Evolutionary conservation across 2,797 vertebrate species (phyloP).

Genomic region (Sternarchorhynchus goeldii): DNA sequence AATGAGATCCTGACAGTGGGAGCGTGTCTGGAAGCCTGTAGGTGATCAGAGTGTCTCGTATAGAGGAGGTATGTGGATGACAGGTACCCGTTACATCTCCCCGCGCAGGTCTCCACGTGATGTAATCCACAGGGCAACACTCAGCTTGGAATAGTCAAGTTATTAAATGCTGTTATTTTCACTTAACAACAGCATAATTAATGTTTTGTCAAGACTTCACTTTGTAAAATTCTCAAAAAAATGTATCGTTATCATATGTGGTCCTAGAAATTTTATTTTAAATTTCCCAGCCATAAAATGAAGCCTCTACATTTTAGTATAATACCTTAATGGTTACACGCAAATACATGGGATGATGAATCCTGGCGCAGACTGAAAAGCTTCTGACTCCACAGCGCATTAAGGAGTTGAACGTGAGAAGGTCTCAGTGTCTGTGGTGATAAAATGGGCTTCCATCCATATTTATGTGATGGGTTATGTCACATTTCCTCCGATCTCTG

Average conservation of each 20-base stretch:
- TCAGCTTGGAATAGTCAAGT: background rate
- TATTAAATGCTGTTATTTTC: slow-evolving; percentile 7
- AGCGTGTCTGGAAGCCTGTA: slow-evolving; percentile 16
- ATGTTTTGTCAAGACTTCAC: background rate
- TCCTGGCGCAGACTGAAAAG: background rate
- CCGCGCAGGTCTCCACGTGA: background rate
- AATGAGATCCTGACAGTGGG: slow-evolving; percentile 46
- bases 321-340: background rate
- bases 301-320: too few relatives aligned
- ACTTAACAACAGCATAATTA: background rate
- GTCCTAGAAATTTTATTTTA: too few relatives aligned
- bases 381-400: background rate
- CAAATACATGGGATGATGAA: background rate
- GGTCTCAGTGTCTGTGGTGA: slow-evolving; percentile 10
- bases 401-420: slow-evolving; percentile 44
- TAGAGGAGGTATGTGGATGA: background rate
- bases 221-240: background rate
- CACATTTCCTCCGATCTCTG: slow-evolving; percentile 47
- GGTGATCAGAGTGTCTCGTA: slow-evolving; percentile 23
- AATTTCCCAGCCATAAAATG: too few relatives aligned
- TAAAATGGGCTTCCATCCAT: slow-evolving; percentile 40
- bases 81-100: background rate
- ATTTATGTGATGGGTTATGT: slow-evolving; percentile 48
- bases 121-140: background rate
- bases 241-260: background rate